phyloP scores from a whole-genome alignment of 2,888 invertebrate species.

The Abscondita cerata region DNA sequence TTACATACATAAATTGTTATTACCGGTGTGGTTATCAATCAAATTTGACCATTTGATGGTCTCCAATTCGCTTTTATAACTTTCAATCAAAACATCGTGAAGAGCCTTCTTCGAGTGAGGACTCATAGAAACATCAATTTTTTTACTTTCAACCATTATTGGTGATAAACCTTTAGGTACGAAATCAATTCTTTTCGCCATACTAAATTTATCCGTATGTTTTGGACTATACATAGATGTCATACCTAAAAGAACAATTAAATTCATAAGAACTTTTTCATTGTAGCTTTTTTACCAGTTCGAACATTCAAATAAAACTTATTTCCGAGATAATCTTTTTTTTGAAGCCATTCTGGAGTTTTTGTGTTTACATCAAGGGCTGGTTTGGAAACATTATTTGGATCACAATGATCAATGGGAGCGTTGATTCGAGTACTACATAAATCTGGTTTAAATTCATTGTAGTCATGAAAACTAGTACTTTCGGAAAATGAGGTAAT shows the following conservation, averaged over 20 bases:
- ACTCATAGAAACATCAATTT: conserved; percentile 46
- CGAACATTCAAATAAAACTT: conserved; percentile 47
- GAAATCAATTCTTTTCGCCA: conserved; percentile 61
- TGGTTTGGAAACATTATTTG: too few species aligned
- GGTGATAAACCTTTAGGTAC: conserved; percentile 69
- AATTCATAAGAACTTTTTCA: too few species aligned
- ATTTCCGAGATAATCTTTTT: conserved; percentile 45
- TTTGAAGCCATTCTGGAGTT: conserved; percentile 40
- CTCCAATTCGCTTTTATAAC: conserved; percentile 51
- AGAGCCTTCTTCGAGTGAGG: conserved; percentile 51
- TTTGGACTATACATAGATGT: conserved; percentile 43
- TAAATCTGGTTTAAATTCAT: not conserved
- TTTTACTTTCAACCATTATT: conserved; percentile 57
- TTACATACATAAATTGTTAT: too few species aligned
- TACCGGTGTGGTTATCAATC: conserved; percentile 46
- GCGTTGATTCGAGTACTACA: not conserved
- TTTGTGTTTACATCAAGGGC: too few species aligned
- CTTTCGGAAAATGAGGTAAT: too few species aligned
- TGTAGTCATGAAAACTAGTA: too few species aligned
- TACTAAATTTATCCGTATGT: conserved; percentile 49
- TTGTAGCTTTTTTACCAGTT: conserved; percentile 41
- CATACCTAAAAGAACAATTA: conserved; percentile 44
- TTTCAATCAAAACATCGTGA: conserved; percentile 50
- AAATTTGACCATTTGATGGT: conserved; percentile 55
- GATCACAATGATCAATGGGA: too few species aligned